Conservation (phyloP, 2,888 invertebrate genomes). For the Prostheceraeus crozeri region DNA sequence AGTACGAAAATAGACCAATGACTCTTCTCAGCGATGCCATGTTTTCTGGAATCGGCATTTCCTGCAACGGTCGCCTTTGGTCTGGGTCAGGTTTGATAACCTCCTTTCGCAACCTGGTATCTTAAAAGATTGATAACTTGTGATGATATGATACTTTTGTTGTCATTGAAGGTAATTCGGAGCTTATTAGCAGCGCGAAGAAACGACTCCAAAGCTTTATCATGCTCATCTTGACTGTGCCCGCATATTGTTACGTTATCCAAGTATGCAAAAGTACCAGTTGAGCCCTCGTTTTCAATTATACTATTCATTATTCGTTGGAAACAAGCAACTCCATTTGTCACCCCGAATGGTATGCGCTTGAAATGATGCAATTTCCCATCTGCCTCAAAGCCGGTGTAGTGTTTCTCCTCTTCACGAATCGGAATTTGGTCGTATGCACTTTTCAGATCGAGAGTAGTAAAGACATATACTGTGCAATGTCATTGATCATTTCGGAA, state of each 20-base stretch:
- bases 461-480: no score
- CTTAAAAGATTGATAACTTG: slow-evolving; percentile 16
- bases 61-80: background rate
- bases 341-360: slow-evolving; percentile 20
- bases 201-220: slow-evolving; percentile 9
- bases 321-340: slow-evolving; percentile 16
- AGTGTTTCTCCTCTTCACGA: slow-evolving; percentile 7
- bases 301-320: slow-evolving; percentile 12
- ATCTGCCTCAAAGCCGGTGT: slow-evolving; percentile 29
- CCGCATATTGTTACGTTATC: slow-evolving; percentile 4
- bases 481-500: no score
- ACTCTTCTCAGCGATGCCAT: background rate
- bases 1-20: slow-evolving; percentile 21
- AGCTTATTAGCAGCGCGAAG: slow-evolving; percentile 3
- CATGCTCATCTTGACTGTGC: slow-evolving; percentile 12
- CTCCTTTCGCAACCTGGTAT: slow-evolving; percentile 10
- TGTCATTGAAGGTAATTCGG: slow-evolving; percentile 20
- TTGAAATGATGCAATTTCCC: slow-evolving; percentile 26
- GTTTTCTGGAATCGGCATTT: slow-evolving; percentile 3
- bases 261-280: slow-evolving; percentile 29
- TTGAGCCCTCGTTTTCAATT: slow-evolving; percentile 7
- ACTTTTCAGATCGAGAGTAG: slow-evolving; percentile 28
- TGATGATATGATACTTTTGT: background rate
- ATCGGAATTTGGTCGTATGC: slow-evolving; percentile 28
- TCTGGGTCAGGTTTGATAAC: slow-evolving; percentile 23